A percentile compares a stretch with the other conserved stretches of the same genome.
Conservation (phyloP, 2,113 vertebrate species). For the Marmota flaviventris region DNA sequence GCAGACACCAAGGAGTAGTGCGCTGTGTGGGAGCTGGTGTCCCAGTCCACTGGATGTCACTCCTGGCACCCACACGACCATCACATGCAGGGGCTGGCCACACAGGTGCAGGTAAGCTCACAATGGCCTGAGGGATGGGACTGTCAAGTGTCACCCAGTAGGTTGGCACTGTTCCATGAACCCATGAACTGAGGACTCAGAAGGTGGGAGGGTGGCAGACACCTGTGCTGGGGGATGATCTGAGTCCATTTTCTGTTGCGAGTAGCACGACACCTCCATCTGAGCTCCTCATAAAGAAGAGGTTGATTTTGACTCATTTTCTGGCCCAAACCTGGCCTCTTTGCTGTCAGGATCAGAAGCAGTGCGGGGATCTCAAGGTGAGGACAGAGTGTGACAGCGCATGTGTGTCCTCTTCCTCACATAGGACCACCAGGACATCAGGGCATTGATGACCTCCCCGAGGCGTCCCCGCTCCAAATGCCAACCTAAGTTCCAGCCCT, state of each 20-base stretch:
- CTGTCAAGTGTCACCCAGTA: fast-evolving
- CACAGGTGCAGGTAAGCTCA: not conserved
- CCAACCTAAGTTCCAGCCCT: too few species aligned
- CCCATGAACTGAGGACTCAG: not conserved
- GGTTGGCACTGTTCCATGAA: not conserved
- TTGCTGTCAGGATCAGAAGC: not conserved
- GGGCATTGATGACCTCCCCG: too few species aligned
- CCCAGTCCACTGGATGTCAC: too few species aligned
- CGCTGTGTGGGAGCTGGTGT: fast-evolving
- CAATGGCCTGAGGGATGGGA: not conserved
- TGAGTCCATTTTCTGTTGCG: not conserved
- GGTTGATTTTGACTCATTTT: not conserved
- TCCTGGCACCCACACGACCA: not conserved
- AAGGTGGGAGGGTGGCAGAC: not conserved
- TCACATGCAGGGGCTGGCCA: not conserved
- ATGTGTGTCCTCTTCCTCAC: not conserved
- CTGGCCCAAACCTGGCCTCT: not conserved
- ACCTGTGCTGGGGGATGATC: too few species aligned
- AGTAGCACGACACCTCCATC: too few species aligned
- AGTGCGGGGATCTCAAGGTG: not conserved
- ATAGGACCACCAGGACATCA: not conserved
- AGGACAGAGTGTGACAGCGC: too few species aligned
- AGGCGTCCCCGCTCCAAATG: not conserved
- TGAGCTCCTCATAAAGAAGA: not conserved
- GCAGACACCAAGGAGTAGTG: not conserved